phyloP scores from a whole-genome alignment of 2,797 vertebrate genomes.

The Vireo griseus region DNA sequence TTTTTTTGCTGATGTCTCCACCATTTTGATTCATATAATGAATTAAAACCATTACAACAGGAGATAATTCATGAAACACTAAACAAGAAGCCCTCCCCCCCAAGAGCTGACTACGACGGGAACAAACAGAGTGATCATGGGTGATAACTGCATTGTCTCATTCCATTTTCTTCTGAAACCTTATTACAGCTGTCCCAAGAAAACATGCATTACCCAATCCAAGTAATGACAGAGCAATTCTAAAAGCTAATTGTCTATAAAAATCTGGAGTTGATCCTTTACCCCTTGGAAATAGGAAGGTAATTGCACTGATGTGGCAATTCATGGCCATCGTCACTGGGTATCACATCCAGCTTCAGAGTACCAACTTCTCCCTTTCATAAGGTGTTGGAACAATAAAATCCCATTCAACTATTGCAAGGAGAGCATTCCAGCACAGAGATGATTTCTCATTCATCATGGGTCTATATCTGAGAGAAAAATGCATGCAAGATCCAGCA shows the following conservation, averaged over 20 bases:
- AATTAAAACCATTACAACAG: not conserved
- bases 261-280: not conserved
- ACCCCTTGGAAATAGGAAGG: not conserved
- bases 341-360: not conserved
- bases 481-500: not conserved
- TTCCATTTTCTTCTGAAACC: slow-evolving; percentile 32
- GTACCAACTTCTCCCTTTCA: not conserved
- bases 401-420: not conserved
- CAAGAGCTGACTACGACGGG: not conserved
- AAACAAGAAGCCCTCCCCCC: not conserved
- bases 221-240: slow-evolving; percentile 16
- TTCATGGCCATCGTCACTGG: not conserved
- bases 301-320: not conserved
- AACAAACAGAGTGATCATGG: slow-evolving; percentile 11
- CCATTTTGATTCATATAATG: not conserved
- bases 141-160: slow-evolving; percentile 24
- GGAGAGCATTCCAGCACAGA: not conserved
- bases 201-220: slow-evolving; percentile 2
- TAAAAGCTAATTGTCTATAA: slow-evolving; percentile 21
- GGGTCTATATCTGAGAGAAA: not conserved
- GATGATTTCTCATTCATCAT: not conserved
- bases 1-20: not conserved
- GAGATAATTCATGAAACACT: slow-evolving; percentile 18
- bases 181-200: slow-evolving; percentile 26
- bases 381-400: not conserved